Percentiles rank a stretch among this genome's conserved stretches.
These are phyloP conservation scores for Drosophila prosaltans DNA, from an alignment of 1,140 invertebrate species.

Conservation along the genomic window DNA sequence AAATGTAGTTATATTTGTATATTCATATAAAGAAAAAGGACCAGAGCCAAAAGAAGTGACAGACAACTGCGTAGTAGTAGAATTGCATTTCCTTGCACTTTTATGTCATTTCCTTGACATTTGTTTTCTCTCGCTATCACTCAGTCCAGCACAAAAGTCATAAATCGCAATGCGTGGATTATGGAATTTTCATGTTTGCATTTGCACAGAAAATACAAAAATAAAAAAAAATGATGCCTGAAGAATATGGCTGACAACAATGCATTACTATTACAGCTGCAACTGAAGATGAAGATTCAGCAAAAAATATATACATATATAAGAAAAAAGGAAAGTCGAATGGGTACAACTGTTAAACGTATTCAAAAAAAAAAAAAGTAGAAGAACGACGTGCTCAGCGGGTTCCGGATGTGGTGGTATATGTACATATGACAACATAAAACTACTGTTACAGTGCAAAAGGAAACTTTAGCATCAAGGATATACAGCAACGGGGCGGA, in stretches of 20 bases:
- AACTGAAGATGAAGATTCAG: slow-evolving; percentile 16
- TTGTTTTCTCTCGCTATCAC: slow-evolving; percentile 73
- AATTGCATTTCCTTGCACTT: slow-evolving; percentile 58
- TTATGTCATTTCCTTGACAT: slow-evolving; percentile 68
- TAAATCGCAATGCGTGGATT: slow-evolving; percentile 82
- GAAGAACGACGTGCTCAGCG: not conserved
- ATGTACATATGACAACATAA: slow-evolving; percentile 49
- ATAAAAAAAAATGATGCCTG: slow-evolving; percentile 23
- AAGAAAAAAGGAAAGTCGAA: slow-evolving; percentile 35
- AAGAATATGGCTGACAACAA: slow-evolving; percentile 67
- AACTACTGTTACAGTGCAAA: slow-evolving; percentile 39
- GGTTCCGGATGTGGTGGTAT: slow-evolving; percentile 5
- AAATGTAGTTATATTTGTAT: slow-evolving; percentile 54
- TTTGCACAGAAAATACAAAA: slow-evolving; percentile 38
- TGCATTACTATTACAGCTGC: slow-evolving; percentile 62
- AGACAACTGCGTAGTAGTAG: slow-evolving; percentile 39
- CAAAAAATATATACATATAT: slow-evolving; percentile 43
- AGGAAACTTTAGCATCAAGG: slow-evolving; percentile 67
- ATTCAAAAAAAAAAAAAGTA: slow-evolving; percentile 38
- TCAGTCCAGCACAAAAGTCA: slow-evolving; percentile 72
- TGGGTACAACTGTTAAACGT: slow-evolving; percentile 50
- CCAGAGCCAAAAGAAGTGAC: slow-evolving; percentile 48
- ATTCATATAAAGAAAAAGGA: slow-evolving; percentile 29
- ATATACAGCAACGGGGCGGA: slow-evolving; percentile 59
- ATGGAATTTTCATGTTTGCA: slow-evolving; percentile 81